These are phyloP conservation scores for Dicrurus megarhynchus DNA, from an alignment of 2,113 vertebrate genomes.

Conservation along the genomic window DNA sequence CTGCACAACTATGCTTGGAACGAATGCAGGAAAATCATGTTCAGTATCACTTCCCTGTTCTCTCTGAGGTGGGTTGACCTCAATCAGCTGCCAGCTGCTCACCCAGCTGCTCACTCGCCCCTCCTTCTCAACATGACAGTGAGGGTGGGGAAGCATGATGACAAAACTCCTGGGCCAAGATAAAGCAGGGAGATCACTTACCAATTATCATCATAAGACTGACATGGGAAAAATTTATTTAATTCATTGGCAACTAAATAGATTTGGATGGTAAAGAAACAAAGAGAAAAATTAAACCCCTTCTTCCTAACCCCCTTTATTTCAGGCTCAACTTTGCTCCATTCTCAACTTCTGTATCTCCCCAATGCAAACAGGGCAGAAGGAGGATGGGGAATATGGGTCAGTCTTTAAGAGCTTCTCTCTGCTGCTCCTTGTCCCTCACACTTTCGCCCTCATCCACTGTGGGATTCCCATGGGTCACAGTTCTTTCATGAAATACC, in stretches of 20 bases:
- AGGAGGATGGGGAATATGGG: fast-evolving
- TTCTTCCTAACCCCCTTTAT: neutral
- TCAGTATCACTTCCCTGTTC: neutral
- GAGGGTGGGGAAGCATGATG: fast-evolving
- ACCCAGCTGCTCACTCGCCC: neutral
- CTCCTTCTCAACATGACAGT: neutral
- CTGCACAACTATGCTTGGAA: neutral
- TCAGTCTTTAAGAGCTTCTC: neutral
- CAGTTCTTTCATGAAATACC: neutral
- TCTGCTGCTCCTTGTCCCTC: neutral
- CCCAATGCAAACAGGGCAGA: neutral
- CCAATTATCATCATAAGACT: neutral
- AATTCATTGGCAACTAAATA: neutral
- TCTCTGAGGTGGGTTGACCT: neutral
- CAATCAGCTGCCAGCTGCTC: neutral
- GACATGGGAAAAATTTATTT: neutral
- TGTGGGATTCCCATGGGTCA: fast-evolving
- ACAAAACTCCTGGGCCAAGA: neutral
- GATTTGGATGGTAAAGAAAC: neutral
- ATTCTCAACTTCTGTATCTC: neutral
- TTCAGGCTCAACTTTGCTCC: neutral
- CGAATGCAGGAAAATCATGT: neutral
- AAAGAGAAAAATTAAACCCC: neutral
- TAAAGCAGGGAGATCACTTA: neutral
- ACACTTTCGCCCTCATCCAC: neutral